Conservation (phyloP, 2,113 vertebrate species). For the Coreoperca whiteheadi region DNA sequence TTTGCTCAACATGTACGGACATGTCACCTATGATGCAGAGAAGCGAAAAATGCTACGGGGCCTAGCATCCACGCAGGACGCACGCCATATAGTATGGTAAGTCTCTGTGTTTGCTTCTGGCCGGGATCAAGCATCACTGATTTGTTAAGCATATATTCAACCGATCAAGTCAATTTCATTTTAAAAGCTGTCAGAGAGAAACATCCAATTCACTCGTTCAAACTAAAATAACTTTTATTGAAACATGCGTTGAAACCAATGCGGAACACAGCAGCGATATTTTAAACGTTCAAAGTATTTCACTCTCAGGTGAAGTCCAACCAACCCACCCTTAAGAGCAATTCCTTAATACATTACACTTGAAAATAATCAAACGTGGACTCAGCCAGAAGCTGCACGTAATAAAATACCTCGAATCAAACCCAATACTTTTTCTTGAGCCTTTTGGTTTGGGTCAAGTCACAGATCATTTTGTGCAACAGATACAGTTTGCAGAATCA, state of each 20-base stretch:
- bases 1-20: conserved; percentile 81
- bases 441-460: not conserved
- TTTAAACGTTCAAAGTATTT: not conserved
- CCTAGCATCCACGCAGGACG: conserved; percentile 89
- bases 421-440: not conserved
- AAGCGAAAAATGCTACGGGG: conserved; percentile 91
- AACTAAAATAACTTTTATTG: not conserved
- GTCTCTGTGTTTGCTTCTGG: conserved; percentile 29
- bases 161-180: not conserved
- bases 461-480: not conserved
- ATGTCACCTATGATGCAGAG: conserved; percentile 85
- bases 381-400: not conserved
- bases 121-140: not conserved
- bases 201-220: not conserved
- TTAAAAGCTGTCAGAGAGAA: not conserved
- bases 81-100: conserved; percentile 87
- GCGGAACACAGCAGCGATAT: not conserved
- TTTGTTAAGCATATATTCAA: not conserved
- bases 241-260: not conserved
- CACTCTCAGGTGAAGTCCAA: not conserved
- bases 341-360: not conserved
- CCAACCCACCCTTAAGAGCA: not conserved
- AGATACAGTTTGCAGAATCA: not conserved
- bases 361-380: not conserved
- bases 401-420: not conserved